Conservation (phyloP, 2,113 vertebrate genomes). For the Nibea coibor region DNA sequence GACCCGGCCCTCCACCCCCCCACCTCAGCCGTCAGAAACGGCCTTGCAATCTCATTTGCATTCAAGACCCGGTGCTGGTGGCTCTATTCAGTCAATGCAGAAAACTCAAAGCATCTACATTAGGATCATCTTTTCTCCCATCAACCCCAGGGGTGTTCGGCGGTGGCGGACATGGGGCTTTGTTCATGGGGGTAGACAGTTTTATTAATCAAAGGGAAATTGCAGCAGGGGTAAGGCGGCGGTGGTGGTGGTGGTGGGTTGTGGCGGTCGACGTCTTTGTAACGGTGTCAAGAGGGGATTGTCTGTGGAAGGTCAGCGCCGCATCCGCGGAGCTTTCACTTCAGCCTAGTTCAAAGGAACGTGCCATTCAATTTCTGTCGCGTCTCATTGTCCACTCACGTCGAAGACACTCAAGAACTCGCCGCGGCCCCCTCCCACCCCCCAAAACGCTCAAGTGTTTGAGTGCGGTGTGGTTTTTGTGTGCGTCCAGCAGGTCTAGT, state of each 20-base stretch:
- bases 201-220: conserved; percentile 80
- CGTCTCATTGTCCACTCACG: conserved; percentile 73
- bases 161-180: conserved; percentile 64
- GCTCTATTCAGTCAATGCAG: conserved; percentile 73
- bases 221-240: conserved; percentile 65
- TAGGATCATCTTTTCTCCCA: conserved; percentile 76
- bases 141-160: conserved; percentile 72
- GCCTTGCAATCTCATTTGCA: conserved; percentile 71
- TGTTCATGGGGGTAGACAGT: conserved; percentile 68
- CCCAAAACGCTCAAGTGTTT: conserved; percentile 42
- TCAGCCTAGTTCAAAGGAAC: conserved; percentile 70
- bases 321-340: conserved; percentile 68
- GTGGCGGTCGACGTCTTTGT: conserved; percentile 73
- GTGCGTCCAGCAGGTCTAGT: conserved; percentile 19
- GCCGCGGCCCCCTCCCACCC: conserved; percentile 3
- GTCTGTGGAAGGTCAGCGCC: conserved; percentile 74
- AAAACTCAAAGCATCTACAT: conserved; percentile 73
- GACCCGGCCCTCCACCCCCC: conserved; percentile 2
- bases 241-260: background rate
- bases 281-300: conserved; percentile 76
- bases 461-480: conserved; percentile 12
- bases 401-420: conserved; percentile 48
- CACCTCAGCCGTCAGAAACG: conserved; percentile 51
- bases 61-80: conserved; percentile 71
- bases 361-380: conserved; percentile 75